phyloP scores from a whole-genome alignment of 2,888 invertebrate species.

The Caenorhabditis sp. region DNA sequence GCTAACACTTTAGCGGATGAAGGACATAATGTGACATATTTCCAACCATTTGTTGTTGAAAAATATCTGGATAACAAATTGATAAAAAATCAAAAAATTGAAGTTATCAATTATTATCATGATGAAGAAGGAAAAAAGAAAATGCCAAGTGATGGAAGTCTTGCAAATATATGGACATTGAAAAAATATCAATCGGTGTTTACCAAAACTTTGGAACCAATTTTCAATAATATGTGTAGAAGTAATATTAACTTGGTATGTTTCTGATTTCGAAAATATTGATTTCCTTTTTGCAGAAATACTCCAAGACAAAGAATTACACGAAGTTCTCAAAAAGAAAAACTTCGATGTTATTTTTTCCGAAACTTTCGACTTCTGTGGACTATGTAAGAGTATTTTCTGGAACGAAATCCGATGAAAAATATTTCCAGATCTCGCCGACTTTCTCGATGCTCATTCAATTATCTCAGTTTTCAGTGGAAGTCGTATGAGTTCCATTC shows the following conservation, averaged over 20 bases:
- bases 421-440: constrained; percentile 28
- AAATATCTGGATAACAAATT: constrained; percentile 16
- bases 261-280: not conserved
- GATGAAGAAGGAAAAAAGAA: constrained; percentile 18
- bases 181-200: constrained; percentile 16
- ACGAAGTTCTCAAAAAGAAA: constrained; percentile 7
- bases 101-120: constrained; percentile 17
- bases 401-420: too few relatives aligned
- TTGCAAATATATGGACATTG: constrained; percentile 19
- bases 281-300: constrained; percentile 33
- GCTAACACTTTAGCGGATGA: constrained; percentile 34
- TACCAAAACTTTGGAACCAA: constrained; percentile 11
- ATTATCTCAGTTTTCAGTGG: constrained; percentile 22
- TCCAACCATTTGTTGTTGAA: constrained; percentile 33
- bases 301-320: constrained; percentile 22
- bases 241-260: not conserved
- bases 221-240: constrained; percentile 29
- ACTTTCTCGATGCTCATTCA: constrained; percentile 13
- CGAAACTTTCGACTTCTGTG: constrained; percentile 34
- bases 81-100: constrained; percentile 11
- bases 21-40: constrained; percentile 35
- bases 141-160: constrained; percentile 7
- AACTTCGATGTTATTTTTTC: constrained; percentile 29
- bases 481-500: constrained; percentile 13
- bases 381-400: constrained; percentile 23